A percentile compares a stretch with the other conserved stretches of the same genome.
Conservation (phyloP, 2,113 vertebrate species). For the Ciconia boyciana region DNA sequence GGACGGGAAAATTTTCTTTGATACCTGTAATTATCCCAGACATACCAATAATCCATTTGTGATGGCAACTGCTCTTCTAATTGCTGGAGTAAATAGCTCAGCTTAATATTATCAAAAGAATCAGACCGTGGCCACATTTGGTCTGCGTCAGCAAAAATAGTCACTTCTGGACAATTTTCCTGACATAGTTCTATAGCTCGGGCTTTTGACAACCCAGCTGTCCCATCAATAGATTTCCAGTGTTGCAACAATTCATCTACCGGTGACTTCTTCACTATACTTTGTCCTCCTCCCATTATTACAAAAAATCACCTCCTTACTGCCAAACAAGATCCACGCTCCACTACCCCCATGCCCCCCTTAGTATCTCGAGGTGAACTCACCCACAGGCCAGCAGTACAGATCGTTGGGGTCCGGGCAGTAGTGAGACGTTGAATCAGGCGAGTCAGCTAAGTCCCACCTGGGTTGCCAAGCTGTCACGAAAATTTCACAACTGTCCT, state of each 20-base stretch:
- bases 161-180: background rate
- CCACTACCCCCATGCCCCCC: background rate
- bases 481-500: background rate
- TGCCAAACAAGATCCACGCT: no score
- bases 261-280: background rate
- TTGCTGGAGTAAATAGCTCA: background rate
- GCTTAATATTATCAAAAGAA: background rate
- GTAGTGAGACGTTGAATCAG: background rate
- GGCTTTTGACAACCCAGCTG: background rate
- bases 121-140: background rate
- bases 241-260: background rate
- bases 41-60: background rate
- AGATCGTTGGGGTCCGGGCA: background rate
- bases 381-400: background rate
- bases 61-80: background rate
- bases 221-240: background rate
- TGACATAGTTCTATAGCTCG: background rate
- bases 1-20: background rate
- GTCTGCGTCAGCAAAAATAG: background rate
- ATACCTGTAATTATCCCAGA: background rate
- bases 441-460: background rate
- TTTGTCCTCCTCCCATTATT: background rate
- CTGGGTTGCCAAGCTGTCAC: background rate
- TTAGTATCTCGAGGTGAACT: background rate
- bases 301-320: no score